A percentile compares a stretch with the other conserved stretches of the same genome.
These are phyloP conservation scores for Helobdella robusta DNA, from an alignment of 2,888 invertebrate species.

Conservation along the genomic window DNA sequence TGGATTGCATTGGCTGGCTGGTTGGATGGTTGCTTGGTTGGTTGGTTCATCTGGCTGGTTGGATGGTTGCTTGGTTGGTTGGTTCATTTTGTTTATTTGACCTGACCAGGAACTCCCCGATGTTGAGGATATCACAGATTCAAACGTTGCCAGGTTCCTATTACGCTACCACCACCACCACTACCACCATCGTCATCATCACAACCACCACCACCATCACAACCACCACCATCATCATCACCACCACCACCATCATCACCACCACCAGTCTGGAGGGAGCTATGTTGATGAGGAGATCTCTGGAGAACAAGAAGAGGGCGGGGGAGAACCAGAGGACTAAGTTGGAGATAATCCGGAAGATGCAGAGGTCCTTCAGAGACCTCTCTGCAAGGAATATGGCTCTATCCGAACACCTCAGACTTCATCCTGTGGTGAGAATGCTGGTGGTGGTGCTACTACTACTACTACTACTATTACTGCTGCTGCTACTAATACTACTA, in stretches of 20 bases:
- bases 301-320: background rate
- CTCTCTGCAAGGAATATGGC: constrained; percentile 44
- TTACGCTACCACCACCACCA: background rate
- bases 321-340: constrained; percentile 47
- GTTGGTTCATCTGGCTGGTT: too few relatives aligned
- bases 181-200: background rate
- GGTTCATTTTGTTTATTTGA: too few relatives aligned
- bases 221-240: background rate
- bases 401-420: constrained; percentile 43
- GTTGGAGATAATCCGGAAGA: constrained; percentile 41
- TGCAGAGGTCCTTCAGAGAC: constrained; percentile 45
- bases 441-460: background rate
- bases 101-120: background rate
- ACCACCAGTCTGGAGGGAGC: constrained; percentile 3
- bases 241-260: constrained; percentile 1
- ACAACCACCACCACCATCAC: background rate
- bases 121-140: constrained; percentile 21
- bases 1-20: too few relatives aligned
- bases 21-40: too few relatives aligned
- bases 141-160: constrained; percentile 17
- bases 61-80: too few relatives aligned
- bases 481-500: background rate
- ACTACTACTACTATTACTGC: background rate
- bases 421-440: constrained; percentile 41
- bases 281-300: constrained; percentile 6